A percentile compares a stretch with the other conserved stretches of the same genome.
phyloP scores from a whole-genome alignment of 2,797 vertebrate species.

The Mastacembelus armatus region DNA sequence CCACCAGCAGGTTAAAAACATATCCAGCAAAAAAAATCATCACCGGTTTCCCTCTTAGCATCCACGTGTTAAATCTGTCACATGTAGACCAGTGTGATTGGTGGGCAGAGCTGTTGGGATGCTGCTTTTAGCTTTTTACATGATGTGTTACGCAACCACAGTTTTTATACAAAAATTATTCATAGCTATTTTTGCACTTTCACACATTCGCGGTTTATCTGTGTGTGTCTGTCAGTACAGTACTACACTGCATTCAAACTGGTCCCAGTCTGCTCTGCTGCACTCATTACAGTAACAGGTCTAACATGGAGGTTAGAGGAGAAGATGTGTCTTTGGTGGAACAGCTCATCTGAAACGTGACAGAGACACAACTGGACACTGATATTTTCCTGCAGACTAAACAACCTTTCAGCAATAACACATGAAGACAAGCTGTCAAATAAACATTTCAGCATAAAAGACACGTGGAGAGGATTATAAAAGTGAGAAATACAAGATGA shows the following conservation, averaged over 20 bases:
- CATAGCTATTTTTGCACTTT: slow-evolving; percentile 6
- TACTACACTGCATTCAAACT: not conserved
- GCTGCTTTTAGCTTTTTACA: not conserved
- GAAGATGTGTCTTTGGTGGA: not conserved
- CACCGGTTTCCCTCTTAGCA: not conserved
- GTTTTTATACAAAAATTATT: slow-evolving; percentile 24
- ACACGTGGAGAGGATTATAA: no score
- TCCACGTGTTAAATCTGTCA: not conserved
- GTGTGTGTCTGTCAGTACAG: not conserved
- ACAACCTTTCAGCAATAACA: no score
- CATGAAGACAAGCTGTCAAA: no score
- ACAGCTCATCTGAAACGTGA: not conserved
- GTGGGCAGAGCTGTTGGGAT: not conserved
- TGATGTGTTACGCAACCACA: slow-evolving; percentile 1
- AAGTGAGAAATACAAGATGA: no score
- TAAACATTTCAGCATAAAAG: no score
- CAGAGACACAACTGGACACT: no score
- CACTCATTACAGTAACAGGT: not conserved
- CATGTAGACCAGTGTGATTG: not conserved
- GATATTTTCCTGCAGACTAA: no score
- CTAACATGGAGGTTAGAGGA: not conserved
- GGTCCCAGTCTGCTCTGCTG: not conserved
- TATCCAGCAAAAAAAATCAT: no score
- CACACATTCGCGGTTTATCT: slow-evolving; percentile 13
- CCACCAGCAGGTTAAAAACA: no score